These are phyloP conservation scores for Loxodonta africana DNA, from an alignment of 2,113 vertebrate species.

Conservation along the genomic window DNA sequence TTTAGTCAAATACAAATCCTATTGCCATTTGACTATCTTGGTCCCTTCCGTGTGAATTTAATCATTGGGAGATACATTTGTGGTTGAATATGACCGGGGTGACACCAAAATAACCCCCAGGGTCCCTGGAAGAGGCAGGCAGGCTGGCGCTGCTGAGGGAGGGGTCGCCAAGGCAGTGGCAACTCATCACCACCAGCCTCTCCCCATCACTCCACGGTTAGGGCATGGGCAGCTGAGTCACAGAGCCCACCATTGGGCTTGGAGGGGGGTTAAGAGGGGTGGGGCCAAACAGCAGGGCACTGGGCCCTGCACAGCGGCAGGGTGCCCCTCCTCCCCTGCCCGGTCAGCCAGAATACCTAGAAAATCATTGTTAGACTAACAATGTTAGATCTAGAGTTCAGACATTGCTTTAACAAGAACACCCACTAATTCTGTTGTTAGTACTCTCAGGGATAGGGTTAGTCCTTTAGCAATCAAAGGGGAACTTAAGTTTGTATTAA, in stretches of 20 bases:
- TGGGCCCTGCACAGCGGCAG: too few species aligned
- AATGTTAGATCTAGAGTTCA: background rate
- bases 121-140: too few species aligned
- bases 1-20: slow-evolving; percentile 13
- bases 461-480: background rate
- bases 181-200: too few species aligned
- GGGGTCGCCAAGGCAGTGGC: too few species aligned
- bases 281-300: too few species aligned
- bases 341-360: background rate
- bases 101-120: too few species aligned
- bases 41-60: background rate
- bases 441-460: background rate
- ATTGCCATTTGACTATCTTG: background rate
- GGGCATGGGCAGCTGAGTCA: too few species aligned
- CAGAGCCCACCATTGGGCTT: too few species aligned
- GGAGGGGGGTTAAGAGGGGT: too few species aligned
- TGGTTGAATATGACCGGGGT: background rate
- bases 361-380: background rate
- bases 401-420: background rate
- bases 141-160: too few species aligned
- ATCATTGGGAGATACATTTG: background rate
- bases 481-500: background rate
- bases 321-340: too few species aligned
- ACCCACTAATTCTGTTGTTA: background rate
- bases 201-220: too few species aligned